A percentile compares a stretch with the other conserved stretches of the same genome.
phyloP scores from a whole-genome alignment of 2,888 invertebrate genomes.

The Euspilapteryx auroguttella region DNA sequence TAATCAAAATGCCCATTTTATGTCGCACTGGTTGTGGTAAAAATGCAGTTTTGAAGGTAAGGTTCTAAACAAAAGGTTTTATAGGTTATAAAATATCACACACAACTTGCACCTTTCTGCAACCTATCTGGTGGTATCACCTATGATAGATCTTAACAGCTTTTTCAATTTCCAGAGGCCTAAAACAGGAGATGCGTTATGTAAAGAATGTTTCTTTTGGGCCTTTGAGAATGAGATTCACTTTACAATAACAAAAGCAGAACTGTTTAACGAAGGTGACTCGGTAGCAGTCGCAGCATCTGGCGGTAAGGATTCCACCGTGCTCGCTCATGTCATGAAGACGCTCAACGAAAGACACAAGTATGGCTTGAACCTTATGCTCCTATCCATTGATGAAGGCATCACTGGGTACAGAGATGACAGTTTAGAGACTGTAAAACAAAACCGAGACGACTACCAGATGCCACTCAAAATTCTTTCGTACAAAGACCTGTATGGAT shows the following conservation, averaged over 20 bases:
- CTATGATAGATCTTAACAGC: no score
- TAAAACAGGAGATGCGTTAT: slow-evolving; percentile 88
- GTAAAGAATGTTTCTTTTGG: slow-evolving; percentile 92
- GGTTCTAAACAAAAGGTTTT: slow-evolving; percentile 2
- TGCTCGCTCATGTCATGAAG: slow-evolving; percentile 91
- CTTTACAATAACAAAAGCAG: slow-evolving; percentile 79
- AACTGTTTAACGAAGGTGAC: slow-evolving; percentile 81
- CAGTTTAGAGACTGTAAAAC: slow-evolving; percentile 93
- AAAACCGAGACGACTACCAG: slow-evolving; percentile 90
- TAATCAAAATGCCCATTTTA: slow-evolving; percentile 68
- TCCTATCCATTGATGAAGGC: slow-evolving; percentile 98
- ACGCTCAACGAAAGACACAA: slow-evolving; percentile 85
- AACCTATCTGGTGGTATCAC: no score
- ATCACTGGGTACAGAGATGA: slow-evolving; percentile 96
- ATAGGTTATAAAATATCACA: slow-evolving; percentile 1
- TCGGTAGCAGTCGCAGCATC: slow-evolving; percentile 93
- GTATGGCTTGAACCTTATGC: slow-evolving; percentile 86
- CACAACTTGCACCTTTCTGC: no score
- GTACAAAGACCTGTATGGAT: slow-evolving; percentile 96
- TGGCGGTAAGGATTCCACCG: slow-evolving; percentile 97
- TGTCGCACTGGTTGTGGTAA: slow-evolving; percentile 76
- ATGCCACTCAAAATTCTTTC: slow-evolving; percentile 94
- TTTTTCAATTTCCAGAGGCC: slow-evolving; percentile 69
- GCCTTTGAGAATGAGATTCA: slow-evolving; percentile 96
- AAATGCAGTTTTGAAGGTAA: slow-evolving; percentile 75